Evolutionary conservation across 1,140 invertebrate species (phyloP).

Genomic region (Plutomurus gul): DNA sequence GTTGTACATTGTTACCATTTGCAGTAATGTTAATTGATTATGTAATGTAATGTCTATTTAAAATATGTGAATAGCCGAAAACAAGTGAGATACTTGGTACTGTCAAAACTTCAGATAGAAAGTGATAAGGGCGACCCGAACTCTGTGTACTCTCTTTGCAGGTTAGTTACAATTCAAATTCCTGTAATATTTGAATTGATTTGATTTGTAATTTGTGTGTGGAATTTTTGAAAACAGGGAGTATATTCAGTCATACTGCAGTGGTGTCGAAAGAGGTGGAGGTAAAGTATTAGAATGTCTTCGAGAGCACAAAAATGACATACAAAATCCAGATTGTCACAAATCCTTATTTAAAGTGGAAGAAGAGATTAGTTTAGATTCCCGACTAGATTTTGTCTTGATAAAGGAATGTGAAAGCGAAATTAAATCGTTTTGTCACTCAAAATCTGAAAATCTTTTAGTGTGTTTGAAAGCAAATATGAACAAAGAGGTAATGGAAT

Average conservation of each 20-base stretch:
- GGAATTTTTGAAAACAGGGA: constrained; percentile 17
- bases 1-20: no score
- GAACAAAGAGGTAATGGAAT: constrained; percentile 56
- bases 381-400: constrained; percentile 43
- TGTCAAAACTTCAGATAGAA: constrained; percentile 75
- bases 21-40: no score
- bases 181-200: no score
- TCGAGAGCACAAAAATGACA: constrained; percentile 25
- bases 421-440: constrained; percentile 48
- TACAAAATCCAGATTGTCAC: constrained; percentile 30
- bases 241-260: constrained; percentile 21
- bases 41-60: no score
- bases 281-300: constrained; percentile 51
- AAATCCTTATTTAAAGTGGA: constrained; percentile 41
- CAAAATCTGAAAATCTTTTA: constrained; percentile 33
- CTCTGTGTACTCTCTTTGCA: constrained; percentile 71
- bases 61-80: no score
- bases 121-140: constrained; percentile 74
- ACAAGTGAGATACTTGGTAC: constrained; percentile 65
- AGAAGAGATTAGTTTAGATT: constrained; percentile 43
- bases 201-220: no score
- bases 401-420: constrained; percentile 40
- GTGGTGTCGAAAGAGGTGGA: constrained; percentile 37
- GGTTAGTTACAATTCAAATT: constrained; percentile 15
- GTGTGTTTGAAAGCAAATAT: constrained; percentile 33